These are phyloP conservation scores for Mythimna albipuncta DNA, from an alignment of 2,888 invertebrate genomes.

Conservation along the genomic window DNA sequence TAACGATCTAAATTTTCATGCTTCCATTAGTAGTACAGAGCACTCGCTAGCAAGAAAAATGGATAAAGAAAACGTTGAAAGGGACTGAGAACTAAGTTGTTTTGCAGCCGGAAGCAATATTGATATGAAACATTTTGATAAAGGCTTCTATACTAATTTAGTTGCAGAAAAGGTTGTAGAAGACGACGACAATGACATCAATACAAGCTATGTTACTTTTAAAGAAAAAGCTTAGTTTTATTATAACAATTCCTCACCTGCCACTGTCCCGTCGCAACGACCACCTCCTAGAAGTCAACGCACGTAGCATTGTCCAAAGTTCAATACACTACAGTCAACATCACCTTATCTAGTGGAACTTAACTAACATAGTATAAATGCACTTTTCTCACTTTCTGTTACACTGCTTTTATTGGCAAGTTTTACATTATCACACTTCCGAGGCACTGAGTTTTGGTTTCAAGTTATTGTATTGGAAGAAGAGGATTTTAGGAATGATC, in stretches of 20 bases:
- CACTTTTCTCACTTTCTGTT: slow-evolving; percentile 59
- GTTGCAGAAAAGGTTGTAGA: not conserved
- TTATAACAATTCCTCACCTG: slow-evolving; percentile 79
- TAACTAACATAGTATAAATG: slow-evolving; percentile 52
- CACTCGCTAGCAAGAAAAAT: not conserved
- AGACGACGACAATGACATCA: not conserved
- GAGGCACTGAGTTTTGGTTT: slow-evolving; percentile 57
- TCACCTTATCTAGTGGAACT: slow-evolving; percentile 51
- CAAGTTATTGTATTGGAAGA: slow-evolving; percentile 8
- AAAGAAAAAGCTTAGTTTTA: slow-evolving; percentile 8
- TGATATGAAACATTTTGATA: not conserved
- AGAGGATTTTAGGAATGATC: slow-evolving; percentile 29
- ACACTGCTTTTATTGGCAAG: slow-evolving; percentile 31
- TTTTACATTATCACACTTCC: slow-evolving; percentile 56
- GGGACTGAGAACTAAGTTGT: not conserved
- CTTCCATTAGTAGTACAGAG: not conserved
- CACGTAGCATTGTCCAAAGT: slow-evolving; percentile 82
- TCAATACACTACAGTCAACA: slow-evolving; percentile 66
- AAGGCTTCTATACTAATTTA: not conserved
- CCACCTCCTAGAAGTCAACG: slow-evolving; percentile 87
- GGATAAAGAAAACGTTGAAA: not conserved
- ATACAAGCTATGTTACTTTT: not conserved
- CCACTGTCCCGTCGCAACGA: slow-evolving; percentile 87
- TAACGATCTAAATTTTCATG: not conserved
- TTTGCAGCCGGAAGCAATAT: not conserved